These are phyloP conservation scores for Macrostomum cliftonense DNA, from an alignment of 2,888 invertebrate species.

Conservation along the genomic window DNA sequence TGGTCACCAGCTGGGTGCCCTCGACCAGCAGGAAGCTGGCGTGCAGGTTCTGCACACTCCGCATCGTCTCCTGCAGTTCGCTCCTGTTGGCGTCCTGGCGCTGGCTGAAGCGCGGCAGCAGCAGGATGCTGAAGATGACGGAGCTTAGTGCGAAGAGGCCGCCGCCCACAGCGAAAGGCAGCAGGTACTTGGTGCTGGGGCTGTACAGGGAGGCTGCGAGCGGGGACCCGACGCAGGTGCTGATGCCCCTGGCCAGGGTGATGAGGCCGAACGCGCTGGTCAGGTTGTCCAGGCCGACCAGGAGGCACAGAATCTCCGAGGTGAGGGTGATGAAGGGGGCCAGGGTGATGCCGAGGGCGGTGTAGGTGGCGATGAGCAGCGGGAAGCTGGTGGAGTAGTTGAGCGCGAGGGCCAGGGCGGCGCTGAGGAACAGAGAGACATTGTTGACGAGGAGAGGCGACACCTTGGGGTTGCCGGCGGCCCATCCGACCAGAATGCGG, in stretches of 20 bases:
- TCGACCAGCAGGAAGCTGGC: too few relatives aligned
- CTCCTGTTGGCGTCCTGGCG: too few relatives aligned
- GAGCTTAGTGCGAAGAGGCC: too few relatives aligned
- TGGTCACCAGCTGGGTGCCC: too few relatives aligned
- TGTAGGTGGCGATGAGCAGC: slow-evolving; percentile 57
- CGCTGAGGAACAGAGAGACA: slow-evolving; percentile 63
- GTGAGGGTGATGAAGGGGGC: slow-evolving; percentile 87
- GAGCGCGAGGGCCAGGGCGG: slow-evolving; percentile 59
- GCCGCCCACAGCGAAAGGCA: too few relatives aligned
- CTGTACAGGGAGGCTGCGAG: slow-evolving; percentile 45
- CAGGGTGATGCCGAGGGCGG: slow-evolving; percentile 59
- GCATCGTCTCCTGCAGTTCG: too few relatives aligned
- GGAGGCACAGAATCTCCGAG: slow-evolving; percentile 85
- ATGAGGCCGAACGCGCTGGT: slow-evolving; percentile 91
- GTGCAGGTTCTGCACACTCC: too few relatives aligned
- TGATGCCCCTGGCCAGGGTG: slow-evolving; percentile 79
- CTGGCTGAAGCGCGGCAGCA: too few relatives aligned
- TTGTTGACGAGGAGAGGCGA: slow-evolving; percentile 76
- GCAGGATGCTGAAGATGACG: too few relatives aligned
- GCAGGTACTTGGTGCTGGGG: too few relatives aligned
- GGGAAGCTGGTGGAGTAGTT: slow-evolving; percentile 62
- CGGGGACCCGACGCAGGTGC: slow-evolving; percentile 64
- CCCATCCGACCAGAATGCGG: slow-evolving; percentile 66
- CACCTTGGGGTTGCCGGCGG: slow-evolving; percentile 51
- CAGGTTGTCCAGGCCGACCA: slow-evolving; percentile 77